Evolutionary conservation across 2,113 vertebrate genomes (phyloP).

Genomic region (Poicephalus meyeri): DNA sequence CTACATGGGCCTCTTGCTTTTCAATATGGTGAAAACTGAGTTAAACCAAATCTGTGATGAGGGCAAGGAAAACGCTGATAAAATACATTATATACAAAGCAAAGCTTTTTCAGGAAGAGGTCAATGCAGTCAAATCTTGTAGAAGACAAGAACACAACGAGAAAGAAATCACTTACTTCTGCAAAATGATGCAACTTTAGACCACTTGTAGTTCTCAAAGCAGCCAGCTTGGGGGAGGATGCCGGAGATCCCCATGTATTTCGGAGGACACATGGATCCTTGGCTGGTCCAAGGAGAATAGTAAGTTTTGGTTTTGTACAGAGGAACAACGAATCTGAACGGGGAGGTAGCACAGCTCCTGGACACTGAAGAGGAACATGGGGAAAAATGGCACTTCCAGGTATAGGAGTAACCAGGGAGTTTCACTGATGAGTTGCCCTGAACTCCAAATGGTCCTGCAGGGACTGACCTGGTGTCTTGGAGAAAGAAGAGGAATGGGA

Average conservation of each 20-base stretch:
- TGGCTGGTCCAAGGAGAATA: not conserved
- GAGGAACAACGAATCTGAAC: not conserved
- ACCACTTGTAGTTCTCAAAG: not conserved
- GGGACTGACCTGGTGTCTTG: not conserved
- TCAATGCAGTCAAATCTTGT: rapidly evolving
- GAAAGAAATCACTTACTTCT: not conserved
- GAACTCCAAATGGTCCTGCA: not conserved
- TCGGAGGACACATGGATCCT: not conserved
- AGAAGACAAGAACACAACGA: not conserved
- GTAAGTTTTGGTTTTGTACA: not conserved
- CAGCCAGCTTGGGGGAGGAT: not conserved
- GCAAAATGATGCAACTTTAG: not conserved
- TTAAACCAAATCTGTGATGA: not conserved
- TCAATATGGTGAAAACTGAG: not conserved
- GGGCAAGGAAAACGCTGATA: not conserved
- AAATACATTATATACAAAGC: rapidly evolving
- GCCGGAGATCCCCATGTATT: not conserved
- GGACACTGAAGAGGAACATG: not conserved
- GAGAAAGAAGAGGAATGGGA: not conserved
- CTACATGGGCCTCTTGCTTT: not conserved
- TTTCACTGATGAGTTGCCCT: rapidly evolving
- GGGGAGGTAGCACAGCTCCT: not conserved
- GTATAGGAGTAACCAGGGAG: not conserved
- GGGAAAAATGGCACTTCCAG: not conserved
- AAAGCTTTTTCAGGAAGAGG: not conserved